Evolutionary conservation across 2,888 invertebrate species (phyloP), one percentile per base, ranked within the genome.

Genomic region (Lithophane ornitopus): DNA sequence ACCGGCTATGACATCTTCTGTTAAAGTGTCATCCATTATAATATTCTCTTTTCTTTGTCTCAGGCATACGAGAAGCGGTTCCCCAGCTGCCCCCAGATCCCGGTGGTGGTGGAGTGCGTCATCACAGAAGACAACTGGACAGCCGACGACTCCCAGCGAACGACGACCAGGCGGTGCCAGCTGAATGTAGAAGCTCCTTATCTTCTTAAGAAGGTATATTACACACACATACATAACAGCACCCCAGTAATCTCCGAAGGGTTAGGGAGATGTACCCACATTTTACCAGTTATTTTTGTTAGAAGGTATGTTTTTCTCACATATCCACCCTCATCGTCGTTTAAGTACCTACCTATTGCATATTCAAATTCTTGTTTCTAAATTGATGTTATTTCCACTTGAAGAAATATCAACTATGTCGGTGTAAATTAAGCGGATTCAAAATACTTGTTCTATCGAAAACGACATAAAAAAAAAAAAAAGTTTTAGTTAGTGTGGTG

Each of bases 1-100:
- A 44, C 65, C 2, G 41, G n/a, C n/a, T n/a, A 65, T 65, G 12
- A 8, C 12, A 1, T n/a, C n/a, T 41, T 41, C 22, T 12, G n/a
- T 46, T 49, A 59, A 16, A 22, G 3, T 59, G 28, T 12, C 12
- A 46, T 46, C 26, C 9, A n/a, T 59, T 52, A 14, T 80, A 59
- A 77, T 34, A 63, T 6, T 26, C 0, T 26, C 6, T 52, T 66
- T 77, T 68, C 68, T 74, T 91, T 91, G 90, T 90, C 89, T 0
- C 95, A 99, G 99, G 99, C 99, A 9, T 99, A 99, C 94, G 98
- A 99, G 95, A 97, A 98, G 90, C 97, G 99, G 86, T 99, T 99
- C 94, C 99, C 99, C 34, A 98, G 97, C 76, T 99, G 99, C 92
- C 98, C 98, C 44, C 98, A 99, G 97, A 99, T 99, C 92, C 99